Percentiles rank a stretch among this genome's conserved stretches.
Conservation (phyloP, 2,888 invertebrate genomes). For the Thera britannica region DNA sequence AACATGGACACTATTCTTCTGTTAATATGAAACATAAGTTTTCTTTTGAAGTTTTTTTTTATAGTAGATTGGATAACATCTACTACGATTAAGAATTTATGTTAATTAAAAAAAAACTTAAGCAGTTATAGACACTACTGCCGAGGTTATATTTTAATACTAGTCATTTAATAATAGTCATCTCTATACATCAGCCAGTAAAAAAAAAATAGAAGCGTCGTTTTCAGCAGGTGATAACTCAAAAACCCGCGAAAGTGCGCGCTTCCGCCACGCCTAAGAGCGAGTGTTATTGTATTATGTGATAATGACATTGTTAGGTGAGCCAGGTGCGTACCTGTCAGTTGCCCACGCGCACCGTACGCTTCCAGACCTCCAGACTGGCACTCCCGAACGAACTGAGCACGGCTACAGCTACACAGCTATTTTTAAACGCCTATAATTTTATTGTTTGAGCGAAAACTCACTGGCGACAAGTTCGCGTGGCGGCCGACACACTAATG, state of each 20-base stretch:
- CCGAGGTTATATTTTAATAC: no score
- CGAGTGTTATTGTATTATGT: constrained; percentile 74
- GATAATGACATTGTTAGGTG: constrained; percentile 81
- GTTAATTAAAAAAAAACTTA: no score
- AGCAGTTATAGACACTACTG: no score
- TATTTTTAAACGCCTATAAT: constrained; percentile 83
- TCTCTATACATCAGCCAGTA: no score
- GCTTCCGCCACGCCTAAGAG: constrained; percentile 47
- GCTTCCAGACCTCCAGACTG: constrained; percentile 73
- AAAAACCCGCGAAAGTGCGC: background rate
- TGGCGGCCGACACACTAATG: constrained; percentile 76
- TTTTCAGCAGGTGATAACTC: background rate
- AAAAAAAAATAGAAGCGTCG: background rate
- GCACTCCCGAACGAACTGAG: constrained; percentile 60
- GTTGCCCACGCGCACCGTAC: constrained; percentile 73
- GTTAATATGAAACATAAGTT: no score
- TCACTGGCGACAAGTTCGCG: constrained; percentile 76
- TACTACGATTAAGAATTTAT: no score
- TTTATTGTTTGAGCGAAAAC: constrained; percentile 82
- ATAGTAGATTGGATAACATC: no score
- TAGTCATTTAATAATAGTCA: no score
- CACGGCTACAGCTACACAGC: constrained; percentile 59
- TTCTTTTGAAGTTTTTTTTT: no score
- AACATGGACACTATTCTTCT: no score
- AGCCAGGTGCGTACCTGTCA: constrained; percentile 79